phyloP scores from a whole-genome alignment of 2,113 vertebrate species.

The Tychaedon coryphoeus region DNA sequence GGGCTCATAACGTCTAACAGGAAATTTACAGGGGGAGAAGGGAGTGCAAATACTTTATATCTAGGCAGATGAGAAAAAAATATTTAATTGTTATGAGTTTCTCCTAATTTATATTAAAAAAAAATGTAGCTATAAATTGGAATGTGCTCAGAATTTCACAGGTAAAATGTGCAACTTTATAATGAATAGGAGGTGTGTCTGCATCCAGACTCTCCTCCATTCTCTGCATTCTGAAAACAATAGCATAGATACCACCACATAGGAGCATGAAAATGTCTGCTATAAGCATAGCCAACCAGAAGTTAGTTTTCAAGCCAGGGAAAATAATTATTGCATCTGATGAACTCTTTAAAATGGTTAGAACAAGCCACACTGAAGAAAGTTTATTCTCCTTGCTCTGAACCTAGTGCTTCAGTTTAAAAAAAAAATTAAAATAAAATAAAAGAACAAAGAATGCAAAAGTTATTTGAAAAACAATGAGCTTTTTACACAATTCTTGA shows the following conservation, averaged over 20 bases:
- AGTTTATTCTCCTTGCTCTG: background rate
- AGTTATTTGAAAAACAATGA: background rate
- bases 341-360: background rate
- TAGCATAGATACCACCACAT: background rate
- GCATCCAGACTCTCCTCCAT: background rate
- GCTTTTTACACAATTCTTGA: background rate
- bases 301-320: background rate
- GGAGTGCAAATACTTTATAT: background rate
- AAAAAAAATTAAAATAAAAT: background rate
- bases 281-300: background rate
- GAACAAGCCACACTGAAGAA: background rate
- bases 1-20: background rate
- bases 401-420: background rate
- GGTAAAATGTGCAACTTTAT: background rate
- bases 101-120: background rate
- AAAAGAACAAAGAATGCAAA: background rate
- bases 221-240: background rate
- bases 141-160: background rate
- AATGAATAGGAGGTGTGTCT: background rate
- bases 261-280: background rate
- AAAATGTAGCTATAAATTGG: background rate
- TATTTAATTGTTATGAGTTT: fast-evolving
- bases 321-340: background rate
- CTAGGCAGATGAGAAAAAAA: background rate
- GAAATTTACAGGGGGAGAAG: background rate